Conservation (phyloP, 2,797 vertebrate species). For the Neosalanx taihuensis region DNA sequence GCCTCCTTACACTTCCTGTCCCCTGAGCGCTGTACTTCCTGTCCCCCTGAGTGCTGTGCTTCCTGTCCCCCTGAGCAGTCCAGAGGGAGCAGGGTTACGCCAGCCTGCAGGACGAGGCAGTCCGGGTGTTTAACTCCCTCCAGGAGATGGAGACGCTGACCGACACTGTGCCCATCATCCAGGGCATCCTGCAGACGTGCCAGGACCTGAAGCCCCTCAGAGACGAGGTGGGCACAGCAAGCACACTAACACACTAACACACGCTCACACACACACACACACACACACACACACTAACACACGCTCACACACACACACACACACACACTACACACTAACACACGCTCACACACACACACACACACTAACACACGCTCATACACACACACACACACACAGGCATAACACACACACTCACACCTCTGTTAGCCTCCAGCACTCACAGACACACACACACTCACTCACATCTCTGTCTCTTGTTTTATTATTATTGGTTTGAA, state of each 20-base stretch:
- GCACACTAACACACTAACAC: background rate
- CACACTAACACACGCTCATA: background rate
- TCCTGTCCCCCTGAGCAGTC: constrained; percentile 60
- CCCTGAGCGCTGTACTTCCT: too few relatives aligned
- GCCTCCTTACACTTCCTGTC: background rate
- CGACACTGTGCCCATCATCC: constrained; percentile 90
- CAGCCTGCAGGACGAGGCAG: constrained; percentile 91
- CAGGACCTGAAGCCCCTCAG: constrained; percentile 88
- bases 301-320: background rate
- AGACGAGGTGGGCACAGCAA: constrained; percentile 72
- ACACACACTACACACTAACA: background rate
- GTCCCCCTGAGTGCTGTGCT: too few relatives aligned
- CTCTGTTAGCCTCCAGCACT: background rate
- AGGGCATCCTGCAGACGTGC: constrained; percentile 93
- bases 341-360: background rate
- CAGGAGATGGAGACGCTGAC: constrained; percentile 91
- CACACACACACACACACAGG: background rate
- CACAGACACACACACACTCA: background rate
- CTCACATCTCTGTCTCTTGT: too few relatives aligned
- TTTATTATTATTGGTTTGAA: too few relatives aligned
- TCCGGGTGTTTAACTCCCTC: constrained; percentile 91
- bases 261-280: background rate
- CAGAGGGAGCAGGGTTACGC: constrained; percentile 89
- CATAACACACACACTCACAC: background rate
- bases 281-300: background rate